These are phyloP conservation scores for Artibeus lituratus DNA, from an alignment of 2,797 vertebrate species.

Conservation along the genomic window DNA sequence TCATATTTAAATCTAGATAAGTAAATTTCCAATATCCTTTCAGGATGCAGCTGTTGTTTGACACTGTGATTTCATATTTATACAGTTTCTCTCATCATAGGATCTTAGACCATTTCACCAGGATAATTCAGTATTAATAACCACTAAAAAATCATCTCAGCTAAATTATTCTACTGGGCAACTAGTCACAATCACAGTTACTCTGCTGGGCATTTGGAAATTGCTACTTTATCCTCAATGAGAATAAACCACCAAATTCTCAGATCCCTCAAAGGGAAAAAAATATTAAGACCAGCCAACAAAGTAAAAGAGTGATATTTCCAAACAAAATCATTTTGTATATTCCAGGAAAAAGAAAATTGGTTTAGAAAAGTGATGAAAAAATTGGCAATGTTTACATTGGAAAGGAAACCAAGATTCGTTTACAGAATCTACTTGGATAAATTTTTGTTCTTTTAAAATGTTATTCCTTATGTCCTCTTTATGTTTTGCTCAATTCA, in stretches of 20 bases:
- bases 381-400: neutral
- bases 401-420: conserved; percentile 25
- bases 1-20: conserved; percentile 75
- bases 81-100: conserved; percentile 45
- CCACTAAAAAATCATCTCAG: conserved; percentile 47
- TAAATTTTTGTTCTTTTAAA: neutral
- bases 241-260: conserved; percentile 45
- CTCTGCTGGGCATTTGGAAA: conserved; percentile 60
- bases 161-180: conserved; percentile 52
- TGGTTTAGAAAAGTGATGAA: neutral
- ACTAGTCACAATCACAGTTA: conserved; percentile 29
- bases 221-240: conserved; percentile 44
- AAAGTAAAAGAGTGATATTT: conserved; percentile 49
- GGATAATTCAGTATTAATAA: conserved; percentile 65
- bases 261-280: conserved; percentile 30
- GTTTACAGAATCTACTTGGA: neutral
- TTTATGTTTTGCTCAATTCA: neutral
- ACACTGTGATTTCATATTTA: conserved; percentile 69
- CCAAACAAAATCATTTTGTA: conserved; percentile 28
- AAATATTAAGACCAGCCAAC: conserved; percentile 59
- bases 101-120: conserved; percentile 45
- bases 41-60: conserved; percentile 63
- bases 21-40: conserved; percentile 76
- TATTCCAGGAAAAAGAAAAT: conserved; percentile 37
- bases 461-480: neutral